Base-by-base conservation (phyloP, 2,888 invertebrate species). In the Mythimna vitellina region DNA sequence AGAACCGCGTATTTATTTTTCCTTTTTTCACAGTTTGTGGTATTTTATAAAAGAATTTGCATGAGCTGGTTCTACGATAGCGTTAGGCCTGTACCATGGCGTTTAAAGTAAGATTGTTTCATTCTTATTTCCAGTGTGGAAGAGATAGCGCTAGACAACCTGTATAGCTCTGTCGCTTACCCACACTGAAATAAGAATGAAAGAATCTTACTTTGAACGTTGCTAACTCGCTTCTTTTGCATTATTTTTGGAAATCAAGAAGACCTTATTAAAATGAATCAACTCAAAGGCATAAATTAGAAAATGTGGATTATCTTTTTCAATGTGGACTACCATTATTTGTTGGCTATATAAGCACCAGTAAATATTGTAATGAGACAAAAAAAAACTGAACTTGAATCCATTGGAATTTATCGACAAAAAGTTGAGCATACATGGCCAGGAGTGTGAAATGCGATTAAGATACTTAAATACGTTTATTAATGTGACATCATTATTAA, bases 301-400 rank as follows among this genome's bases (percentile, higher is more conserved):
- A 76, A 62, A 58, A 65, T 42, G 61, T 42, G 57, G n/a, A 51
- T 46, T 6, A 25, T 20, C 12, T 63, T 20, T 49, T 57, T 63
- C n/a, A 57, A 49, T 25, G 51, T 22, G 14, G 22, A 60, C 17
- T 17, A 54, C 25, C 5, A 6, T 46, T 81, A 81, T 76, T 83
- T 81, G 35, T 74, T 7, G 12, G 32, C 32, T 68, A 73, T 57
- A 56, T 68, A 66, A 66, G 63, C 57, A 74, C 73, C 49, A 64
- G 62, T 56, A 68, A 78, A 82, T 78, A 77, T 80, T 73, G 54
- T 77, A 76, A 82, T 82, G 73, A 73, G 68, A 67, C 83, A 88
- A 91, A 91, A 89, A 92, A 89, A 89, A 92, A 89, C 82, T 79
- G 61, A 81, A 86, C 86, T 79, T 82, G 87, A 82, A 86, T 74